Evolutionary conservation across 2,113 vertebrate genomes (phyloP), one percentile per base, ranked within the genome.

Genomic region (Sinosuthora webbiana): DNA sequence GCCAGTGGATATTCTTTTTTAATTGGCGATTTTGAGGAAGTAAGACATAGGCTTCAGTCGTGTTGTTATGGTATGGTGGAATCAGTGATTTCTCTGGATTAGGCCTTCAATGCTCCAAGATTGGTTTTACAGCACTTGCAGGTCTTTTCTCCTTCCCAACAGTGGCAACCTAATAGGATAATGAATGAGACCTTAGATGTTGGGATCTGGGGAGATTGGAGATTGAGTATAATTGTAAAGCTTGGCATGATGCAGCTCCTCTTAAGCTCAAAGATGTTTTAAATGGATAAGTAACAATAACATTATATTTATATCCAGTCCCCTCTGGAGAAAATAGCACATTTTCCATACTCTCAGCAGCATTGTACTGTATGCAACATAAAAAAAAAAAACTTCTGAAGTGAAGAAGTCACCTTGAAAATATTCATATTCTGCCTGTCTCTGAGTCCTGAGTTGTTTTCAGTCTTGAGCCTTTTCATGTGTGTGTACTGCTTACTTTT

Each of bases 1-100:
- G 68, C 87, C 69, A 70, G 22, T 10, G 39, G 91, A 85, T 59
- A 39, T 93, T 95, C 68, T 92, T 85, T 92, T 97, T 45, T 91
- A 86, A 74, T 86, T 95, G 94, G 49, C 81, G 60, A 60, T 63
- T 91, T 90, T 71, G 27, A 76, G 68, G 92, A 94, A 67, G 62
- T 19, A 25, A 53, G 42, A 59, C 1, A 5, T 1, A 7, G 39
- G 30, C 16, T 86, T 80, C 37, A 67, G 59, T 14, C 85, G 5
- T 11, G 5, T 67, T 89, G 30, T 52, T 82, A 8, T 6, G 25
- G 63, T 45, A 4, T 39, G 71, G 56, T 59, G 68, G 89, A 82
- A 83, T 44, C 30, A 21, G 33, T 45, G 59, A 37, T 35, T 93
- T 89, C 18, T 70, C 55, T 88, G 62, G 45, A 63, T 70, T 70